These are phyloP conservation scores for Palythoa grandis DNA, from an alignment of 92 coral and sea anemone species.

Conservation along the genomic window DNA sequence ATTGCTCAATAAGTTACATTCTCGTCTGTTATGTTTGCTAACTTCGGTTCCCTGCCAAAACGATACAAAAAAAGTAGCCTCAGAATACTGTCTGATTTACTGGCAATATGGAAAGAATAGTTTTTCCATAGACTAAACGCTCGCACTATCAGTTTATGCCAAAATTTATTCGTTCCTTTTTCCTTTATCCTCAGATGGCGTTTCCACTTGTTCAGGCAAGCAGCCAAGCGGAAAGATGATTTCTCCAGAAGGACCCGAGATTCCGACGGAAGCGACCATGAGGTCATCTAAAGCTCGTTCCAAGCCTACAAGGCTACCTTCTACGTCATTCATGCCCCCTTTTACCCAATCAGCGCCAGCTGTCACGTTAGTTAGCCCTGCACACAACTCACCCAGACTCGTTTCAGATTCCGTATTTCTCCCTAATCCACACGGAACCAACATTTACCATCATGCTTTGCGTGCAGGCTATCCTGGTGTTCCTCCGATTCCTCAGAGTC, in stretches of 20 bases:
- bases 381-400: conserved; percentile 76
- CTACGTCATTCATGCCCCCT: conserved; percentile 58
- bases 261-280: neutral
- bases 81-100: too few relatives aligned
- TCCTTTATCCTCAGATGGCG: conserved; percentile 2
- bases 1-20: neutral
- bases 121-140: neutral
- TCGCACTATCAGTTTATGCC: neutral
- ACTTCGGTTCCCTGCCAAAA: too few relatives aligned
- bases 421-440: conserved; percentile 69
- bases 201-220: conserved; percentile 1
- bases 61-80: neutral
- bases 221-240: conserved; percentile 12
- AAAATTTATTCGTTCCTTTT: neutral
- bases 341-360: conserved; percentile 59
- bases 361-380: conserved; percentile 73
- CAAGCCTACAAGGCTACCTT: conserved; percentile 47
- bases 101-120: neutral
- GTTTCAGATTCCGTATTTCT: conserved; percentile 79
- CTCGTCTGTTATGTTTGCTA: too few relatives aligned
- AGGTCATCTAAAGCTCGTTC: conserved; percentile 27
- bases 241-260: neutral
- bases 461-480: conserved; percentile 61
- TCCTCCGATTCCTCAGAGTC: conserved; percentile 63
- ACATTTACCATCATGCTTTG: conserved; percentile 87